Conservation (phyloP, 2,113 vertebrate species). For the Sylvietta virens region DNA sequence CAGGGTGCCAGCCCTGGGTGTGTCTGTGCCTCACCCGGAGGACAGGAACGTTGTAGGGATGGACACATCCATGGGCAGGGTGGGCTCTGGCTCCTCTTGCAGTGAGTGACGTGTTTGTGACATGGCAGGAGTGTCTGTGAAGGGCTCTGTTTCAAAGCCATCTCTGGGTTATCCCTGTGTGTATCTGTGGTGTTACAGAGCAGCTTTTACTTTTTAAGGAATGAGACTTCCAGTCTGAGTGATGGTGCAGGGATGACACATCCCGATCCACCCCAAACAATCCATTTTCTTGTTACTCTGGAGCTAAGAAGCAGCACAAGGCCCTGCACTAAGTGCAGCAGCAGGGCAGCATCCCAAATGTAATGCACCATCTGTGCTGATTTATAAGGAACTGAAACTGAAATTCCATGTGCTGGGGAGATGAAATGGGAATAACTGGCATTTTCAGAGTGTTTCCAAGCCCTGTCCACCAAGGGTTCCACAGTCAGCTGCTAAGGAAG, state of each 20-base stretch:
- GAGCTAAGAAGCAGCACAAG: neutral
- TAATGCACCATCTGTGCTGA: neutral
- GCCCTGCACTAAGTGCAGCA: neutral
- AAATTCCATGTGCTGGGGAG: neutral
- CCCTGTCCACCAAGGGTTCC: neutral
- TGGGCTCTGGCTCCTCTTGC: neutral
- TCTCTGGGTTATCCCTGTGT: neutral
- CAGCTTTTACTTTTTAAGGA: neutral
- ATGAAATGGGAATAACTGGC: neutral
- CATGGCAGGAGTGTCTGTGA: neutral
- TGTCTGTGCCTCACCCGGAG: neutral
- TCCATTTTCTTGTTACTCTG: neutral
- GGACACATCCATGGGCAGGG: fast-evolving
- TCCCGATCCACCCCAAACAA: neutral
- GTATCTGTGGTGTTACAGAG: neutral
- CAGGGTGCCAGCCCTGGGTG: neutral
- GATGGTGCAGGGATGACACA: neutral
- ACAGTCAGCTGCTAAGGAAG: neutral
- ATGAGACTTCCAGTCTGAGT: neutral
- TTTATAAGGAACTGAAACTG: neutral
- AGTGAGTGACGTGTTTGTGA: neutral
- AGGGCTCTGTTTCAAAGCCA: neutral
- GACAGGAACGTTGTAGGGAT: neutral
- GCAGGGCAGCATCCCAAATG: neutral
- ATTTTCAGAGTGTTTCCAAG: neutral